phyloP scores from a whole-genome alignment of 2,797 vertebrate genomes.

The Clarias platycephalus region DNA sequence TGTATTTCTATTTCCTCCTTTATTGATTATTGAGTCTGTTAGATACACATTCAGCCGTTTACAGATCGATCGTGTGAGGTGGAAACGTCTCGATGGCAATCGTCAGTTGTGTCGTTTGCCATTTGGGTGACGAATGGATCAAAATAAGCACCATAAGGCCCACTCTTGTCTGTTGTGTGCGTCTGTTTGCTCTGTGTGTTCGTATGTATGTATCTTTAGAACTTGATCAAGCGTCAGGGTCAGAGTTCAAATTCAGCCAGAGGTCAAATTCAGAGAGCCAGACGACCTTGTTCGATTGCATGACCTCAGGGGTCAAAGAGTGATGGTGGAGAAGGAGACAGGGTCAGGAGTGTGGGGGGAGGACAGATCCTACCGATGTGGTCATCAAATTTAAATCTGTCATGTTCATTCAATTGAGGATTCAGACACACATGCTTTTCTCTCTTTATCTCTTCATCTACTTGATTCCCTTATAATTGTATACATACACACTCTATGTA shows the following conservation, averaged over 20 bases:
- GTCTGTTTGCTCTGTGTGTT: conserved; percentile 23
- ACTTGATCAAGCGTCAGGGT: conserved; percentile 75
- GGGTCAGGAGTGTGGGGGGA: conserved; percentile 23
- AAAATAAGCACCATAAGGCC: conserved; percentile 72
- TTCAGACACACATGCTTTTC: background rate
- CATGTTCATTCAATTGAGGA: conserved; percentile 16
- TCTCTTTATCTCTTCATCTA: background rate
- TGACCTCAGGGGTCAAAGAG: conserved; percentile 72
- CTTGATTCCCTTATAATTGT: background rate
- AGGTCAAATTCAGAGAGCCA: conserved; percentile 79
- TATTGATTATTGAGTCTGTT: conserved; percentile 23
- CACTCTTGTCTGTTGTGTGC: conserved; percentile 63
- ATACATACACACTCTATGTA: background rate
- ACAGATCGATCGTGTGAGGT: background rate
- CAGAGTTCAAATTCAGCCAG: conserved; percentile 76
- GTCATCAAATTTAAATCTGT: conserved; percentile 41
- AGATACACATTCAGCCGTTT: background rate
- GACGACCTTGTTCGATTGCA: conserved; percentile 74
- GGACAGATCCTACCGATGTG: conserved; percentile 36
- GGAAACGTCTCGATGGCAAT: background rate
- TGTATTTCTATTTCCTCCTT: conserved; percentile 21
- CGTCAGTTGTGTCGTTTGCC: background rate
- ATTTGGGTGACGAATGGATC: conserved; percentile 65
- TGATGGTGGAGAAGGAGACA: conserved; percentile 62
- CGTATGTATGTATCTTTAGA: conserved; percentile 64